Evolutionary conservation across 2,888 invertebrate genomes (phyloP), one percentile per base, ranked within the genome.

Genomic region (Eumerus sabulonum): DNA sequence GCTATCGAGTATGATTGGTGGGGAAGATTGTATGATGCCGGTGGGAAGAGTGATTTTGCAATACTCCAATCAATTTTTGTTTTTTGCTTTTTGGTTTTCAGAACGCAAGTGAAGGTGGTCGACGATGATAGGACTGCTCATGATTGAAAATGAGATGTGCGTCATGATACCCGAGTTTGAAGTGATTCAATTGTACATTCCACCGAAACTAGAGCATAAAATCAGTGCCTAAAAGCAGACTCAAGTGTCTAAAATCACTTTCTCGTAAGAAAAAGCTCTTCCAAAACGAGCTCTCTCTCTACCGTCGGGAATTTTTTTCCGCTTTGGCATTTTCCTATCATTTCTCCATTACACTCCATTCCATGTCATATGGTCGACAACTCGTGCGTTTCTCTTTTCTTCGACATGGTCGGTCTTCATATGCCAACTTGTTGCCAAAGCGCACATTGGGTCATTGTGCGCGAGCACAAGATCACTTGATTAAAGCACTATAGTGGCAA

Each of bases 151-250:
- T 7, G 7, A 27, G 27, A 27, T 27, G 7, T 27, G 27, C 27
- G 27, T 27, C 3, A 4, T 27, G 27, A 27, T 27, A 7, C 27
- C 27, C 2, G 27, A 4, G 7, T 27, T 27, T 27, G 3, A n/a
- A n/a, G 27, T 27, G 27, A 27, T 27, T 2, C 27, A 27, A 2
- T 27, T 27, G 7, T 7, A 27, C 2, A 2, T 27, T 27, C 2
- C 27, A 27, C 2, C 5, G 13, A 35, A 62, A 42, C 1, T n/a
- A 27, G 50, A 53, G 44, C 53, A 53, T 53, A 63, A 35, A n/a
- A 16, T n/a, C n/a, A 42, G 62, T 48, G 71, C 71, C 71, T 71
- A 62, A 71, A 71, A 71, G 71, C 71, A 71, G 71, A 71, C 71
- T 44, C 14, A 16, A 54, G 9, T n/a, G 40, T n/a, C 54, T 9